Base-by-base conservation (phyloP, 2,797 vertebrate species). In the Pseudotriccus pelzelni region DNA sequence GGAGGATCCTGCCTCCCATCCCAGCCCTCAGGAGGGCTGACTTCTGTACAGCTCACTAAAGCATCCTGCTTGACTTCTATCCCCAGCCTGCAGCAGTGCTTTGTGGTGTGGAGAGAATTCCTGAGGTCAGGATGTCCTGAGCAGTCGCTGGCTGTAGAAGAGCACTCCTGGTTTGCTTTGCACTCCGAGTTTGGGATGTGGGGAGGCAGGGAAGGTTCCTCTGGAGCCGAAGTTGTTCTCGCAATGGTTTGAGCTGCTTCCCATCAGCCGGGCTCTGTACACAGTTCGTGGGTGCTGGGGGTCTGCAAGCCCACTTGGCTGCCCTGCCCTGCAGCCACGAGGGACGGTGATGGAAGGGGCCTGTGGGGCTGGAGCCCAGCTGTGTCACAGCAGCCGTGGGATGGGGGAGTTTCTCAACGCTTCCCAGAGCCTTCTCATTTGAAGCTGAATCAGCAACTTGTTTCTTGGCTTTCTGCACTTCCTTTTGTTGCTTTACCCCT, bases 371-470 rank as follows among this genome's bases (percentile, higher is more conserved):
- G 23, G 36, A 59, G 32, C 15, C 11, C 1, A 2, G 27, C 23
- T 36, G 8, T n/a, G 52, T 13, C 68, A 36, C 64, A 36, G 79
- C 76, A 59, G 47, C 46, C 0, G 0, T 30, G 52, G 28, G 34
- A 12, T 12, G 4, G 2, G 12, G 25, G 32, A 20, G 56, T 39
- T 87, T 39, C 74, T 69, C 2, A 0, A 1, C 3, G 0, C 49
- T 85, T 72, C 46, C 24, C 1, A 4, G 27, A 90, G 21, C 27
- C 10, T 62, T 76, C 83, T 62, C 22, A 32, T n/a, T 72, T 84
- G 34, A 17, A 89, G 84, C 89, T 80, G 75, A 95, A 73, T 87
- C 92, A 85, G 74, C 74, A 80, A 34, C 41, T 90, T 43, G 23
- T n/a, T 92, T 44, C 41, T 88, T 93, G 80, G 63, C 74, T 94